Conservation (phyloP, 2,888 invertebrate genomes). For the Ellobium chinense region DNA sequence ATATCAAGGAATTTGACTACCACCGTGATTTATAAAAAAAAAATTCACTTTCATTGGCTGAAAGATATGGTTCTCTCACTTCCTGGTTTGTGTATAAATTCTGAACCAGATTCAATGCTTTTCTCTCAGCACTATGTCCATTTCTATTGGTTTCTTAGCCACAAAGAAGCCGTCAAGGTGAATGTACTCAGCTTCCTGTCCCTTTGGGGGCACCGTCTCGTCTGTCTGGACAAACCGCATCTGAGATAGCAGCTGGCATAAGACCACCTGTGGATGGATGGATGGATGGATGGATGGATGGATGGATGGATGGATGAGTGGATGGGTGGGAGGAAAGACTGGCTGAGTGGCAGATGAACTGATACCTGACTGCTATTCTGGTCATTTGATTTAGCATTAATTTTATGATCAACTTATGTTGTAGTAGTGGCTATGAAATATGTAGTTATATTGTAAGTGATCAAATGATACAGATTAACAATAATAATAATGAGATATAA, state of each 20-base stretch:
- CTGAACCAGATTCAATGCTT: not conserved
- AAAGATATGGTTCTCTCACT: too few relatives aligned
- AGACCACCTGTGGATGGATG: constrained; percentile 24
- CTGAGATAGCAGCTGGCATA: constrained; percentile 25
- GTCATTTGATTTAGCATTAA: too few relatives aligned
- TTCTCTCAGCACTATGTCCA: constrained; percentile 32
- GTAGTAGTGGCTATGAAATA: too few relatives aligned
- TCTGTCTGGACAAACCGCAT: constrained; percentile 36
- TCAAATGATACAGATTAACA: too few relatives aligned
- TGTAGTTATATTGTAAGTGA: too few relatives aligned
- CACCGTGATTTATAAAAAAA: too few relatives aligned
- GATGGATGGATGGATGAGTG: not conserved
- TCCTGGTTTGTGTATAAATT: too few relatives aligned
- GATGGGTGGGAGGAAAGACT: not conserved
- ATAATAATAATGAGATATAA: too few relatives aligned
- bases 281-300: not conserved
- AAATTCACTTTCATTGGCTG: too few relatives aligned
- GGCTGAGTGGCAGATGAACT: not conserved
- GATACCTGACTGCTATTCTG: not conserved
- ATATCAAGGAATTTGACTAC: too few relatives aligned
- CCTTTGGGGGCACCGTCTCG: constrained; percentile 7
- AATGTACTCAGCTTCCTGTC: constrained; percentile 19
- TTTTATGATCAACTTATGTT: too few relatives aligned
- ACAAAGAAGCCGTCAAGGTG: constrained; percentile 32
- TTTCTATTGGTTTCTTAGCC: constrained; percentile 27